Evolutionary conservation across 2,888 invertebrate genomes (phyloP), one percentile per base, ranked within the genome.

Genomic region (Eurytoma adleriae): DNA sequence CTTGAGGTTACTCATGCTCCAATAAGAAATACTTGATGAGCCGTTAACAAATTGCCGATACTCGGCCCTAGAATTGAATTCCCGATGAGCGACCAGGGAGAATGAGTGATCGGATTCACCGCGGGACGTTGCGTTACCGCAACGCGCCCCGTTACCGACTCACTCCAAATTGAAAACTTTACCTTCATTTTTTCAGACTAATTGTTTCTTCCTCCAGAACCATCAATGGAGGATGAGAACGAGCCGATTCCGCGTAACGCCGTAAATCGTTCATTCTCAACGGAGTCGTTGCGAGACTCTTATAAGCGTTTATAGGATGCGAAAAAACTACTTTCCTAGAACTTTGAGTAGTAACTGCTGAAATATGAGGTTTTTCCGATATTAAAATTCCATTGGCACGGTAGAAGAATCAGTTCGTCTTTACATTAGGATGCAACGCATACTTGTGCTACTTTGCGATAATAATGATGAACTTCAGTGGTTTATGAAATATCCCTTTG

Each of bases 311-410:
- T 64, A 66, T 0, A 56, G 50, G 40, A 30, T n/a, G 20, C 57
- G 40, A 67, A 72, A 71, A 66, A 30, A 54, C 66, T 66, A 52
- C 57, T 52, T 24, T 56, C 54, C 16, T 48, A 1, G 3, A 12
- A 48, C 54, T 66, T 68, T 50, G 62, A 66, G 40, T 7, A 7
- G 40, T 57, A 67, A 57, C 48, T 64, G 10, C 52, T 24, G 57
- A 48, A 3, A 71, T 66, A 40, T 57, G 57, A n/a, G 48, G 13
- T 79, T 79, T 73, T 79, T 73, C 68, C 73, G 13, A 20, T n/a
- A 68, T 73, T 79, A 79, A 79, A 78, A 30, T 48, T 18, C 40
- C 56, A 62, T 14, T 62, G 1, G n/a, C 18, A 16, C n/a, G 16
- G 24, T 70, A 14, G 16, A 10, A 12, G 52, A 40, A 40, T 40